Conservation (phyloP, 2,797 vertebrate genomes). For the Lacerta viridis region DNA sequence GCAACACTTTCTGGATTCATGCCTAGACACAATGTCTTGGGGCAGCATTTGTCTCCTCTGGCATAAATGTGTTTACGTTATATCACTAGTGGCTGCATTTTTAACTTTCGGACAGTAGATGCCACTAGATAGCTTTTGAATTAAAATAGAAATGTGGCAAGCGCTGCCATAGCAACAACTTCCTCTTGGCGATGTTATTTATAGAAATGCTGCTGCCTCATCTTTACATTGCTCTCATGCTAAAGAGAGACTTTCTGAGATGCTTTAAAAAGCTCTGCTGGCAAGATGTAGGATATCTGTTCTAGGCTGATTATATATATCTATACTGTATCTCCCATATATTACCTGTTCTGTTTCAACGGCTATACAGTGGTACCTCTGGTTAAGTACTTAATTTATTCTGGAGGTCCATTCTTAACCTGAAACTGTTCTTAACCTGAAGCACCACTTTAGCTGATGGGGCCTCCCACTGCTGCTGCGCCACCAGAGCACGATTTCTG, state of each 20-base stretch:
- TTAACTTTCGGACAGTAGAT: slow-evolving; percentile 77
- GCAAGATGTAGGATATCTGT: neutral
- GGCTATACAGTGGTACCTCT: neutral
- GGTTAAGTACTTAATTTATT: too few species aligned
- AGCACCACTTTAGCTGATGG: too few species aligned
- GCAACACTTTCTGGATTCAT: neutral
- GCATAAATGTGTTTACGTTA: slow-evolving; percentile 36
- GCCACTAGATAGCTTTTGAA: slow-evolving; percentile 79
- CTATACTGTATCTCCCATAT: slow-evolving; percentile 8
- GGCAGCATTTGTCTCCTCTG: slow-evolving; percentile 17
- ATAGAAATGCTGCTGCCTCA: slow-evolving; percentile 74
- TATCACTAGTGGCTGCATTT: slow-evolving; percentile 74
- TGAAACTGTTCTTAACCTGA: too few species aligned
- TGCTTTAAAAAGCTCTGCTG: slow-evolving; percentile 60
- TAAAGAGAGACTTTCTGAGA: slow-evolving; percentile 55
- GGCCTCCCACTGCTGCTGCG: too few species aligned
- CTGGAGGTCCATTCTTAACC: too few species aligned
- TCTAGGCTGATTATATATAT: neutral
- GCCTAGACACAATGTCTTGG: neutral
- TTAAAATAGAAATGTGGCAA: slow-evolving; percentile 68
- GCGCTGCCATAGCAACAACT: slow-evolving; percentile 76
- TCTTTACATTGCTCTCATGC: slow-evolving; percentile 53
- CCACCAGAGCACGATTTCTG: too few species aligned
- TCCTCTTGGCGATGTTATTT: slow-evolving; percentile 77
- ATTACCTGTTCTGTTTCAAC: slow-evolving; percentile 7